A percentile compares a stretch with the other conserved stretches of the same genome.
These are phyloP conservation scores for crab-eating macaque (Macaca fascicularis) DNA, from an alignment of 2,113 vertebrate species.

Conservation along the genomic window T2T-MFA8v1.1 NC_088380.1:37197001-37197500, in stretches of 20 bases:
- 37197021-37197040: conserved; percentile 20
- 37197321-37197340: background rate
- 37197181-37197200: conserved; percentile 1
- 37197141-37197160: background rate
- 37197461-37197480: background rate
- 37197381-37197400: background rate
- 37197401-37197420: background rate
- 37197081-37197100: background rate
- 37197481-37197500: background rate
- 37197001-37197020: background rate
- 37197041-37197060: conserved; percentile 34
- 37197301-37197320: background rate
- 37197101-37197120: conserved; percentile 13
- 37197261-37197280: background rate
- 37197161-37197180: background rate
- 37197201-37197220: conserved; percentile 11
- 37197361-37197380: conserved; percentile 18
- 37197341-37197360: conserved; percentile 1
- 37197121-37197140: background rate
- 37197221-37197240: background rate
- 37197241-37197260: background rate
- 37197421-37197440: background rate
- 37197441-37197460: background rate
- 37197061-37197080: background rate
- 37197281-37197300: background rate